Percentiles rank a stretch among this genome's conserved stretches.
Conservation (phyloP, 2,888 invertebrate species). For the Monopis laevigella region DNA sequence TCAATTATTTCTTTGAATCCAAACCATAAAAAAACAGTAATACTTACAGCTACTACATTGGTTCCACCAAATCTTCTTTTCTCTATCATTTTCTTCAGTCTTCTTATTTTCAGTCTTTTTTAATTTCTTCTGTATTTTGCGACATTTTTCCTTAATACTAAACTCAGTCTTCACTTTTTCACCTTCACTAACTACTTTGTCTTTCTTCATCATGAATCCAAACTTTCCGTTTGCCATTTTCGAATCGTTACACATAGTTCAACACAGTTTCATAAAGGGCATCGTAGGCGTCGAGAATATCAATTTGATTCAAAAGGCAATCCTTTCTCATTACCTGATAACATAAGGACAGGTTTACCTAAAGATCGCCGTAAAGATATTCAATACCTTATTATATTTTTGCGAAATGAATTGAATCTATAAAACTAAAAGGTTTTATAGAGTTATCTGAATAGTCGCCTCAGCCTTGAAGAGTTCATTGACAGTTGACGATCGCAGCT, state of each 20-base stretch:
- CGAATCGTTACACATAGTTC: conserved; percentile 24
- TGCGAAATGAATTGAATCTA: conserved; percentile 50
- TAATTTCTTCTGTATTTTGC: conserved; percentile 56
- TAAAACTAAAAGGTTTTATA: conserved; percentile 62
- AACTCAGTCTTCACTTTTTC: conserved; percentile 46
- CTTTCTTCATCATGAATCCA: conserved; percentile 46
- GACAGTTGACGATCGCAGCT: conserved; percentile 32
- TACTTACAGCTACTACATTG: conserved; percentile 59
- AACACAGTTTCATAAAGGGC: conserved; percentile 19
- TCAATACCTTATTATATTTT: conserved; percentile 45
- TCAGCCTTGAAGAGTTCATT: conserved; percentile 56
- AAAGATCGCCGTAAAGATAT: conserved; percentile 52
- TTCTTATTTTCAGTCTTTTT: conserved; percentile 61
- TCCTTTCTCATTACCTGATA: conserved; percentile 28
- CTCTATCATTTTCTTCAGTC: conserved; percentile 46
- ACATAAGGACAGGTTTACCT: conserved; percentile 34
- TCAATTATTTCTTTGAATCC: no score
- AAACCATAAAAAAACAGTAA: no score
- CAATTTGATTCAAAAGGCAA: conserved; percentile 24
- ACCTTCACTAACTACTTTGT: conserved; percentile 41
- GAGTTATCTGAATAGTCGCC: conserved; percentile 49
- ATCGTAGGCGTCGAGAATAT: neutral
- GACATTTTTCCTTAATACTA: conserved; percentile 60
- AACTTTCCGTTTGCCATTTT: conserved; percentile 62
- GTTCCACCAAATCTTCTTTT: conserved; percentile 64